Percentiles rank a stretch among this genome's conserved stretches.
Evolutionary conservation across 2,797 vertebrate species (phyloP).

Genomic region (Nyctibius grandis): DNA sequence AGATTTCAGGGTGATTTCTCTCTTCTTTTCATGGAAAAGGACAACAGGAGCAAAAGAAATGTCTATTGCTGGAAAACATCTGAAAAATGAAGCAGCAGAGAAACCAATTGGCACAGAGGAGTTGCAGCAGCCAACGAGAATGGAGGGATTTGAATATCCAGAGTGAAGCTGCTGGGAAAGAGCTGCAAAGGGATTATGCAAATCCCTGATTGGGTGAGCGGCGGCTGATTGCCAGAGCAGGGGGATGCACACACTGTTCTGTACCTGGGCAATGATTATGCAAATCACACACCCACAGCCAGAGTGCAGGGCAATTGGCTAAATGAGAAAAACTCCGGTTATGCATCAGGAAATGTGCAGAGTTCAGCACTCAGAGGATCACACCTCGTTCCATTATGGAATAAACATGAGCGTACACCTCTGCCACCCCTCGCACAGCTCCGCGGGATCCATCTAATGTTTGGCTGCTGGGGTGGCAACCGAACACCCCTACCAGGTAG

Average conservation of each 20-base stretch:
- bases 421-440: neutral
- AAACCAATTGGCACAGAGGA: neutral
- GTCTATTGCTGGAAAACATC: neutral
- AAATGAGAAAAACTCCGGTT: constrained; percentile 20
- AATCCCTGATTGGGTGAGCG: constrained; percentile 56
- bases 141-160: constrained; percentile 47
- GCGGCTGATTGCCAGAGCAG: constrained; percentile 59
- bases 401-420: neutral
- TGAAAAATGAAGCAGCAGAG: neutral
- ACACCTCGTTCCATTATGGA: neutral
- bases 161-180: constrained; percentile 44
- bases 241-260: neutral
- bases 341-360: neutral
- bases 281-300: constrained; percentile 30
- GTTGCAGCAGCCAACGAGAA: constrained; percentile 43
- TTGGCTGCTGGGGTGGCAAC: neutral
- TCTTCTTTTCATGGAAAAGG: neutral
- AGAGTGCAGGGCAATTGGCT: constrained; percentile 29
- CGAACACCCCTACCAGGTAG: accelerated
- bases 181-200: constrained; percentile 56
- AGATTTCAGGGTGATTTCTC: neutral
- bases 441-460: accelerated
- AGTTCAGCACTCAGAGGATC: neutral
- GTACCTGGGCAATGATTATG: constrained; percentile 48
- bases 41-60: neutral